Percentiles rank a stretch among this genome's conserved stretches.
These are phyloP conservation scores for Hydroisotoma schaefferi DNA, from an alignment of 2,888 invertebrate species.

Conservation along the genomic window DNA sequence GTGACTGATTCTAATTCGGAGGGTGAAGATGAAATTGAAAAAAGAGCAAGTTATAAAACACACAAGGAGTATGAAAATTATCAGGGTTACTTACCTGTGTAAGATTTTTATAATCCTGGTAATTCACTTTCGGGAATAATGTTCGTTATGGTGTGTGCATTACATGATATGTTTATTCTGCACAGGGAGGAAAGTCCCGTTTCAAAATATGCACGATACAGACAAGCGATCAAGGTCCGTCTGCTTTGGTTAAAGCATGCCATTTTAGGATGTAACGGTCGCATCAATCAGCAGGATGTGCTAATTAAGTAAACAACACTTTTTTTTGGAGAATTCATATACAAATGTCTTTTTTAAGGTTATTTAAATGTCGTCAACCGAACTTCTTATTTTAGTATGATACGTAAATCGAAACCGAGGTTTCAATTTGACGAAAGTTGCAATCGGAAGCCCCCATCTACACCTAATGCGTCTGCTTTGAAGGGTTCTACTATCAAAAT, in stretches of 20 bases:
- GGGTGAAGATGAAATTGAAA: constrained; percentile 6
- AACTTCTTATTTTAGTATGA: not conserved
- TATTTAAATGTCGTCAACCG: too few relatives aligned
- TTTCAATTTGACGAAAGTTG: constrained; percentile 10
- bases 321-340: not conserved
- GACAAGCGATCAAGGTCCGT: not conserved
- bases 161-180: not conserved
- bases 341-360: not conserved
- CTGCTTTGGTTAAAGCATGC: not conserved
- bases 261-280: not conserved
- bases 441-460: not conserved
- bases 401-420: not conserved
- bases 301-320: constrained; percentile 3
- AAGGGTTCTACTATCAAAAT: not conserved
- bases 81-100: constrained; percentile 3
- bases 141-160: not conserved
- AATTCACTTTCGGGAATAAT: not conserved
- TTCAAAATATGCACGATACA: not conserved
- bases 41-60: not conserved
- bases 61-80: not conserved
- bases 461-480: not conserved
- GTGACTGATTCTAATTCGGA: constrained; percentile 9
- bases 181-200: constrained; percentile 5
- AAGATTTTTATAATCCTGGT: not conserved
- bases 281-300: constrained; percentile 2